These are phyloP conservation scores for Carcina quercana DNA, from an alignment of 2,888 invertebrate genomes.

Conservation along the genomic window DNA sequence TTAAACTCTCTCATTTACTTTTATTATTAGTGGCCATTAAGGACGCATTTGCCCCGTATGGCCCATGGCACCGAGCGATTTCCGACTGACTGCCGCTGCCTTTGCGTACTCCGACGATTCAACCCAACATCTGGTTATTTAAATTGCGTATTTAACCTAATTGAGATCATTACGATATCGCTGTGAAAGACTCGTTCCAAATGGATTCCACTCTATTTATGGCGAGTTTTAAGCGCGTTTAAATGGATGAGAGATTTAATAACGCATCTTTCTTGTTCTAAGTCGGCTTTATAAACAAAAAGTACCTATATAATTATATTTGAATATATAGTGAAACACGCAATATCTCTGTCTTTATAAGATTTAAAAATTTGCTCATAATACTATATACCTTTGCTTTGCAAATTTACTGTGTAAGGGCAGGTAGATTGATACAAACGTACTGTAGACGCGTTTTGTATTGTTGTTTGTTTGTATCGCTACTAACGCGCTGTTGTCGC, in stretches of 20 bases:
- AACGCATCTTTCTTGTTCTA: too few species aligned
- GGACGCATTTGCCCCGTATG: slow-evolving; percentile 28
- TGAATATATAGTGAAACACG: too few species aligned
- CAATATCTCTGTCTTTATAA: too few species aligned
- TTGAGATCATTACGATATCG: slow-evolving; percentile 41
- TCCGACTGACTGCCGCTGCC: slow-evolving; percentile 24
- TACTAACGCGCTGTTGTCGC: too few species aligned
- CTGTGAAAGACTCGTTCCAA: slow-evolving; percentile 35
- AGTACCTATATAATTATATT: too few species aligned
- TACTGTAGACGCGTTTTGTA: too few species aligned
- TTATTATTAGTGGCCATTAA: slow-evolving; percentile 56
- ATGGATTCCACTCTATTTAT: slow-evolving; percentile 37
- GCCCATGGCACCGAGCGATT: slow-evolving; percentile 34
- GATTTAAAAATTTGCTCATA: too few species aligned
- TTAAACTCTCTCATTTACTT: slow-evolving; percentile 54
- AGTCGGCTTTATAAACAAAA: too few species aligned
- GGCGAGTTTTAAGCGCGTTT: slow-evolving; percentile 23
- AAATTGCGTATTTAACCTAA: slow-evolving; percentile 51
- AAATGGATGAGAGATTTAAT: background rate
- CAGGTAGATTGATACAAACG: too few species aligned
- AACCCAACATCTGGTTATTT: slow-evolving; percentile 45
- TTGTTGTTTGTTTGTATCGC: too few species aligned
- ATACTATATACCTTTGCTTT: too few species aligned
- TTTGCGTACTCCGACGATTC: slow-evolving; percentile 21
- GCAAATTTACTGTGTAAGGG: too few species aligned